Conservation (phyloP, 2,113 vertebrate genomes). For the Aleadryas rufinucha region DNA sequence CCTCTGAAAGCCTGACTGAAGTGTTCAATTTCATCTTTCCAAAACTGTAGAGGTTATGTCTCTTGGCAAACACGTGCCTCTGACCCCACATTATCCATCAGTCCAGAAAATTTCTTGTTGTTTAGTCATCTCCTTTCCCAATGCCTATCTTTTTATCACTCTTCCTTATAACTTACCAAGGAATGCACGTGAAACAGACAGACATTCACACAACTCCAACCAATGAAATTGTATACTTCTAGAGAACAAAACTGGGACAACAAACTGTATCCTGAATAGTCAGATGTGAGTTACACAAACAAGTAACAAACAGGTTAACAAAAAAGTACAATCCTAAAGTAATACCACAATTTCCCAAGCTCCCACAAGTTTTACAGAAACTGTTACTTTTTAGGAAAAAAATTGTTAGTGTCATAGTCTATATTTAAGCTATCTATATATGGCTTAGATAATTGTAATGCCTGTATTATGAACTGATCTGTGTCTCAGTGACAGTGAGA, state of each 20-base stretch:
- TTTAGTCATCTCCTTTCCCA: neutral
- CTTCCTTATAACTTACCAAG: neutral
- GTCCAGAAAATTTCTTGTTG: neutral
- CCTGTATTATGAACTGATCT: neutral
- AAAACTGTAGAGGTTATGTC: neutral
- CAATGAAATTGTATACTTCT: neutral
- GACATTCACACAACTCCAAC: neutral
- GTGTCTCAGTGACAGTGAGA: neutral
- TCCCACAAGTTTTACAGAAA: neutral
- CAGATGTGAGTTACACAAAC: neutral
- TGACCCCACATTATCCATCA: neutral
- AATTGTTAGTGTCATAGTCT: neutral
- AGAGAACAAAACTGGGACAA: neutral
- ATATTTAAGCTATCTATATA: neutral
- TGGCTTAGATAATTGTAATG: neutral
- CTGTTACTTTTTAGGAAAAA: neutral
- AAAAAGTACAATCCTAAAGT: neutral
- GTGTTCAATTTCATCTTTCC: neutral
- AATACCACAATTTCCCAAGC: neutral
- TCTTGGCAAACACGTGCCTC: neutral
- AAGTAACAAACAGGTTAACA: neutral
- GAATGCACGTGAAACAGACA: neutral
- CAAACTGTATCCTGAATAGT: no score
- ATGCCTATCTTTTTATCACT: neutral
- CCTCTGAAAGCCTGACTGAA: neutral